A percentile compares a stretch with the other conserved stretches of the same genome.
These are phyloP conservation scores for Vulpes lagopus DNA, from an alignment of 2,113 vertebrate genomes.

Conservation along the genomic window DNA sequence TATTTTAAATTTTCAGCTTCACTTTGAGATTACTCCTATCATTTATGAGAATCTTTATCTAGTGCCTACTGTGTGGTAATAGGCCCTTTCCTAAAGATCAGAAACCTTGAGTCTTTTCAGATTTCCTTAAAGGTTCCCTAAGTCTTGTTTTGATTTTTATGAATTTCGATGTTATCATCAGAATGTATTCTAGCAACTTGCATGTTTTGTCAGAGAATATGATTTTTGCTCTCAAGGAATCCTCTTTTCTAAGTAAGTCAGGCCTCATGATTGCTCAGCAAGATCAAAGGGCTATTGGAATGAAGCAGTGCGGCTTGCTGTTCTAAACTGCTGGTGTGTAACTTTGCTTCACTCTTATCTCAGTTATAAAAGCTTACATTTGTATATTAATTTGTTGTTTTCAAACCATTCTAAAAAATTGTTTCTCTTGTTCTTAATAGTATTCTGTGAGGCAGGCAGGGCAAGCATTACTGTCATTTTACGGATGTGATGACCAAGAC, in stretches of 20 bases:
- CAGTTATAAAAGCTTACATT: neutral
- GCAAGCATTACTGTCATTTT: neutral
- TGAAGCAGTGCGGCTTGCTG: neutral
- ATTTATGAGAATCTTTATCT: neutral
- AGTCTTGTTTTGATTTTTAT: constrained; percentile 1
- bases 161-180: neutral
- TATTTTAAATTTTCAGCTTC: neutral
- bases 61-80: neutral
- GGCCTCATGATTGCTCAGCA: neutral
- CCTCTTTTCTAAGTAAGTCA: neutral
- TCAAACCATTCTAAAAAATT: neutral
- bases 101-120: neutral
- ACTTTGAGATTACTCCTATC: neutral
- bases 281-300: neutral
- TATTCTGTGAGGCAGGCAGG: neutral
- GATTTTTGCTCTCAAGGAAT: neutral
- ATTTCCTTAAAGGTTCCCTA: neutral
- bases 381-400: neutral
- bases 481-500: neutral
- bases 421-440: neutral
- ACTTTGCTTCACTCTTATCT: neutral
- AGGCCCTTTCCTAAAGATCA: neutral
- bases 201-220: neutral
- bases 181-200: neutral
- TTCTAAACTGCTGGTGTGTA: neutral